A percentile compares a stretch with the other conserved stretches of the same genome.
Conservation (phyloP, 2,113 vertebrate genomes). For the human (Homo sapiens) region DNA sequence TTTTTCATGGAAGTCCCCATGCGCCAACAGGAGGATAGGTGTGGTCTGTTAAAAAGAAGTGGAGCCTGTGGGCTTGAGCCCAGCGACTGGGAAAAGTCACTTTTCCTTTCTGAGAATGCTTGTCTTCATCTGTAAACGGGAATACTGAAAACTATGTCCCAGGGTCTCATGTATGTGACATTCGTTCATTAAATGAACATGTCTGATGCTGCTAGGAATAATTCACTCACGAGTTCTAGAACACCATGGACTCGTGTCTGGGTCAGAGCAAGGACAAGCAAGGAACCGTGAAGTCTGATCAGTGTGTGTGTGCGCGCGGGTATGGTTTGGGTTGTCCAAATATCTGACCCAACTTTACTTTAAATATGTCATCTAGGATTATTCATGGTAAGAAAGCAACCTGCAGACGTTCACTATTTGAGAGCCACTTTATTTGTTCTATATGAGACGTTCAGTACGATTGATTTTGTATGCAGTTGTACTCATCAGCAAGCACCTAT, state of each 20-base stretch:
- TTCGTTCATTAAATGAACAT: background rate
- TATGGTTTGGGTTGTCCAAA: background rate
- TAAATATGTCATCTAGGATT: background rate
- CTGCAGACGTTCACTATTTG: background rate
- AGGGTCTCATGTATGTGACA: background rate
- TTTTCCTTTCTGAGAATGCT: background rate
- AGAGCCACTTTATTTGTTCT: background rate
- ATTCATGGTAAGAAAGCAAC: background rate
- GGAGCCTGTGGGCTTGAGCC: background rate
- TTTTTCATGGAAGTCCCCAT: background rate
- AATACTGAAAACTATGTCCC: background rate
- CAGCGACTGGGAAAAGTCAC: background rate
- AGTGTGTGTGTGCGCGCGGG: fast-evolving
- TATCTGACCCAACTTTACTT: background rate
- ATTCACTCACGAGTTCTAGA: fast-evolving
- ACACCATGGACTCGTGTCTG: fast-evolving
- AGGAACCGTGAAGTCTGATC: background rate
- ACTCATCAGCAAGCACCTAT: background rate
- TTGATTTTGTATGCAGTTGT: fast-evolving
- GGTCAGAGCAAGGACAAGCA: background rate
- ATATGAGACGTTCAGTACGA: fast-evolving
- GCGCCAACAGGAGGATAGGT: background rate
- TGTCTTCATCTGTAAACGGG: background rate
- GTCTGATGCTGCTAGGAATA: background rate
- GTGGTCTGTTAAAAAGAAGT: fast-evolving